A percentile compares a stretch with the other conserved stretches of the same genome.
These are phyloP conservation scores for Falco columbarius DNA, from an alignment of 2,797 vertebrate genomes.

Conservation along the genomic window DNA sequence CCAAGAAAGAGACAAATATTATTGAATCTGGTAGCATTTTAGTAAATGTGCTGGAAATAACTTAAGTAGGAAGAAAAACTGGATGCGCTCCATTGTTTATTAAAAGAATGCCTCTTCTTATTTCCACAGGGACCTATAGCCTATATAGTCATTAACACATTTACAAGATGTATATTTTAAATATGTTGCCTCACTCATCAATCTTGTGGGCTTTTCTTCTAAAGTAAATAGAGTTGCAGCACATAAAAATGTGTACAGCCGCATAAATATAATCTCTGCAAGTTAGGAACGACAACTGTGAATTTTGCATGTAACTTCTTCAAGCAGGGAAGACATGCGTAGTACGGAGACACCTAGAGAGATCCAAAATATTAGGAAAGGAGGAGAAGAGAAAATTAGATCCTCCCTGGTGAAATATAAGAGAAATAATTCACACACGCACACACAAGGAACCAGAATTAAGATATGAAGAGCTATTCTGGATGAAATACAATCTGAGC, in stretches of 20 bases:
- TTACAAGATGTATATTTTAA: slow-evolving; percentile 47
- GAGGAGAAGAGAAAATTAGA: not conserved
- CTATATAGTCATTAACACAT: slow-evolving; percentile 32
- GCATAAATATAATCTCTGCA: not conserved
- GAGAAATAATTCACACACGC: not conserved
- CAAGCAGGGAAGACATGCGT: not conserved
- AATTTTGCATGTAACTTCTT: not conserved
- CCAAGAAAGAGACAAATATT: slow-evolving; percentile 65
- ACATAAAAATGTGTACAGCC: not conserved
- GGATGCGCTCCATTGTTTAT: slow-evolving; percentile 33
- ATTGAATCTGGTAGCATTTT: slow-evolving; percentile 62
- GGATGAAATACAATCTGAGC: not conserved
- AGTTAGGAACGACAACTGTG: not conserved
- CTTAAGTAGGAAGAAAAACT: slow-evolving; percentile 51
- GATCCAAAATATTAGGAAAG: not conserved
- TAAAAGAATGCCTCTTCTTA: slow-evolving; percentile 54
- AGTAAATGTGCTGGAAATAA: slow-evolving; percentile 61
- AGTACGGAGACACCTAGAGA: not conserved
- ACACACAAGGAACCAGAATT: not conserved
- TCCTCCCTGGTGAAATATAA: not conserved
- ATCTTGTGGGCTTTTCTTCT: not conserved
- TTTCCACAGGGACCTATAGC: slow-evolving; percentile 39
- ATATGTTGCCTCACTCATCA: slow-evolving; percentile 8
- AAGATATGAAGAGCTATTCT: not conserved
- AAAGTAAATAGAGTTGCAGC: not conserved